These are phyloP conservation scores for Karalla daura DNA, from an alignment of 2,797 vertebrate species.

Conservation along the genomic window DNA sequence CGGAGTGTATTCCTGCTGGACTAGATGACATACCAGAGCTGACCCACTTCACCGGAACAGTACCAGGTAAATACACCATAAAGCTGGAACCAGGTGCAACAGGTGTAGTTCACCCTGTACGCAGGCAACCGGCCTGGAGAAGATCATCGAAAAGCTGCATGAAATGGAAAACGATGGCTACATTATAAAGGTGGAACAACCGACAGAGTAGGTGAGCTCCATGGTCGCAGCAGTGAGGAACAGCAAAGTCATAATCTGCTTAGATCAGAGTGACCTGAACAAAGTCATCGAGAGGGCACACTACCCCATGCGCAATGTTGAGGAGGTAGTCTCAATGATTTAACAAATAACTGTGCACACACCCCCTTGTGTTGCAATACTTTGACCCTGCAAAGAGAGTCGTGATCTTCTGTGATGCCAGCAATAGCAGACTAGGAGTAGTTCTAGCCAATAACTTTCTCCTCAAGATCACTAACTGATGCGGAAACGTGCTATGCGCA, in stretches of 20 bases:
- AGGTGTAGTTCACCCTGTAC: background rate
- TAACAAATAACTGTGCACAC: background rate
- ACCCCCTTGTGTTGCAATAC: background rate
- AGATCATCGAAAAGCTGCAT: background rate
- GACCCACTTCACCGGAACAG: background rate
- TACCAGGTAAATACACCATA: conserved; percentile 1
- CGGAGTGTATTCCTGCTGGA: no score
- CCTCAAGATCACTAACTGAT: background rate
- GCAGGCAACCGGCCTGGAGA: background rate
- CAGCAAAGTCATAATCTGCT: background rate
- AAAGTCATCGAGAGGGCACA: background rate
- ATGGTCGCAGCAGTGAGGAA: background rate
- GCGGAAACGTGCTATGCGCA: background rate
- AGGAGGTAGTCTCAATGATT: background rate
- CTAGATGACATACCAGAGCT: background rate
- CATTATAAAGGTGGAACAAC: background rate
- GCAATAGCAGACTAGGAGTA: background rate
- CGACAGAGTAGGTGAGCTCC: background rate
- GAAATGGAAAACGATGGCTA: background rate
- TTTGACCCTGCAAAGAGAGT: background rate
- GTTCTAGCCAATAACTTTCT: background rate
- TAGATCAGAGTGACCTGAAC: background rate
- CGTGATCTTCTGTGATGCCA: background rate
- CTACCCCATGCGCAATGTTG: background rate
- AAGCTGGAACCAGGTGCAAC: background rate